These are phyloP conservation scores for Ethmia dodecea DNA, from an alignment of 2,888 invertebrate species.

Conservation along the genomic window DNA sequence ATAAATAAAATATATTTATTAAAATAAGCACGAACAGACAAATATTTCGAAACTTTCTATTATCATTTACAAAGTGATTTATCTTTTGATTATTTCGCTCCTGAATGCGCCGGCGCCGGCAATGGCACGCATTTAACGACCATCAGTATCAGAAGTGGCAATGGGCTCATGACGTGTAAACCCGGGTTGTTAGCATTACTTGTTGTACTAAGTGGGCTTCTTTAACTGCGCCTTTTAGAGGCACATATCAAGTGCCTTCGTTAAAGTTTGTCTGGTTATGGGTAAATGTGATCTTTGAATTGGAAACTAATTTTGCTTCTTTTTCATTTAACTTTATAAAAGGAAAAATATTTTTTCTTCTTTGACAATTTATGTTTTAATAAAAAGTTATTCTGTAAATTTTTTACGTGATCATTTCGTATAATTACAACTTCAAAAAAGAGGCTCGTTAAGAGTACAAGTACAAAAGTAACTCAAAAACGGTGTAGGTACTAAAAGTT, in stretches of 20 bases:
- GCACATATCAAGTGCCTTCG: slow-evolving; percentile 22
- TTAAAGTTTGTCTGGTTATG: slow-evolving; percentile 9
- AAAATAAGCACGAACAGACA: neutral
- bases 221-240: slow-evolving; percentile 33
- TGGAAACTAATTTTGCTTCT: no score
- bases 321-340: no score
- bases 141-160: slow-evolving; percentile 19
- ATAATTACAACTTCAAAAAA: no score
- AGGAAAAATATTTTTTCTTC: no score
- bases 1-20: neutral
- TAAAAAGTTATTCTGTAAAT: no score
- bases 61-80: slow-evolving; percentile 30
- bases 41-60: neutral
- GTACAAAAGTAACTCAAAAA: no score
- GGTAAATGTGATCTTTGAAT: no score
- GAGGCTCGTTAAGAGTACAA: no score
- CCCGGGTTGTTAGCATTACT: slow-evolving; percentile 41
- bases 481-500: no score
- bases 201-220: slow-evolving; percentile 31
- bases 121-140: slow-evolving; percentile 31
- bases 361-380: no score
- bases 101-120: slow-evolving; percentile 31
- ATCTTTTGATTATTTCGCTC: slow-evolving; percentile 41
- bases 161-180: slow-evolving; percentile 24
- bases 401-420: no score